phyloP scores from a whole-genome alignment of 2,113 vertebrate genomes.

The Hippopotamus amphibius region DNA sequence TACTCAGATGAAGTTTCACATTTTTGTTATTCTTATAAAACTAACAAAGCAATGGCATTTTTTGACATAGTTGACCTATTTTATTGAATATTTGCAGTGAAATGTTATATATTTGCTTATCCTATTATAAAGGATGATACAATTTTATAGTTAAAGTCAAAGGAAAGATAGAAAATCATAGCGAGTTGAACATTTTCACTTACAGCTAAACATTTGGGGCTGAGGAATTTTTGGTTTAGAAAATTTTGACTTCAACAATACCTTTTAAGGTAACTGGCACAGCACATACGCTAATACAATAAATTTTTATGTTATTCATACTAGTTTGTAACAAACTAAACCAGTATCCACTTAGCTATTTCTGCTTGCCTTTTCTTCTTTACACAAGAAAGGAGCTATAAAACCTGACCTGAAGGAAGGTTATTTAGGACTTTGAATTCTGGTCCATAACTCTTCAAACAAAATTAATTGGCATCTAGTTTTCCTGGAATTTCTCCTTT shows the following conservation, averaged over 20 bases:
- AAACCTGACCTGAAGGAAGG: not conserved
- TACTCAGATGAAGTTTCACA: not conserved
- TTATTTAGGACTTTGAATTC: not conserved
- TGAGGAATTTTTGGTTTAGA: constrained; percentile 8
- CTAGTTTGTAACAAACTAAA: not conserved
- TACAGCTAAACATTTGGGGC: not conserved
- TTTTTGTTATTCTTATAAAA: constrained; percentile 34
- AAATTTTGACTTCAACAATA: not conserved
- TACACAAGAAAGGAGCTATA: not conserved
- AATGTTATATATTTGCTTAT: constrained; percentile 9
- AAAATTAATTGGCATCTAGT: constrained; percentile 21
- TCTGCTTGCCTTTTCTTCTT: constrained; percentile 9
- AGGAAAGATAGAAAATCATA: not conserved
- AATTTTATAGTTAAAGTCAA: not conserved
- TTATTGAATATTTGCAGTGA: constrained; percentile 8
- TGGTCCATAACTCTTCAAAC: not conserved
- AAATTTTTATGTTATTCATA: not conserved
- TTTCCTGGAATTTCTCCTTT: constrained; percentile 12
- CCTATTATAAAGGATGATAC: not conserved
- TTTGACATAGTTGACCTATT: not conserved
- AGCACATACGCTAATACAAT: not conserved
- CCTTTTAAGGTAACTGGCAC: not conserved
- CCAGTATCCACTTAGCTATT: not conserved
- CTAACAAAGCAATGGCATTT: constrained; percentile 14
- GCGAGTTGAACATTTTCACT: constrained; percentile 3